Evolutionary conservation across 92 coral and sea anemone genomes (phyloP).

Genomic region (Anthopleura xanthogrammica): DNA sequence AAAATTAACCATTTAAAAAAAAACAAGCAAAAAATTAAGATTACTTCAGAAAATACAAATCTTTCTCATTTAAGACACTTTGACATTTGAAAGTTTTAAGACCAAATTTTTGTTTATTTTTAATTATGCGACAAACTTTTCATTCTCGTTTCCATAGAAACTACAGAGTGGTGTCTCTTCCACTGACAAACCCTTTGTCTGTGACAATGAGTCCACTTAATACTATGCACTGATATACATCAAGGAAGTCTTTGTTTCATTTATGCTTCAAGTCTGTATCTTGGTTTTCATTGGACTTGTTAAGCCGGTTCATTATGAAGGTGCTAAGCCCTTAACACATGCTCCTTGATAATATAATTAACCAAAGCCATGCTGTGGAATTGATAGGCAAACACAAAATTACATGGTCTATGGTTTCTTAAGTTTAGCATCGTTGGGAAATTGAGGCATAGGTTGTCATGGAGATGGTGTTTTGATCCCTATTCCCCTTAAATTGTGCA

Average conservation of each 20-base stretch:
- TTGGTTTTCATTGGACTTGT: conserved; percentile 9
- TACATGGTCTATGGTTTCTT: no score
- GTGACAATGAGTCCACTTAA: not conserved
- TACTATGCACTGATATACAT: not conserved
- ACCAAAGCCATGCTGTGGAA: not conserved
- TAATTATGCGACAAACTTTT: not conserved
- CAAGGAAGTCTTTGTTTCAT: not conserved
- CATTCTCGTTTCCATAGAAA: conserved; percentile 1
- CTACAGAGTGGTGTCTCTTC: not conserved
- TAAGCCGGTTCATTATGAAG: not conserved
- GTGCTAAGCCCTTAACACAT: not conserved
- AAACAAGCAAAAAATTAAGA: no score
- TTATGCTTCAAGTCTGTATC: not conserved
- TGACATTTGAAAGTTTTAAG: not conserved
- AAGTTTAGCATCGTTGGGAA: no score
- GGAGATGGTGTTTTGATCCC: no score
- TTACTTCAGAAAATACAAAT: not conserved
- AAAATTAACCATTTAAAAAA: no score
- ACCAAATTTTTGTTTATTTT: not conserved
- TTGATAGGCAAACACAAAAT: conserved; percentile 4
- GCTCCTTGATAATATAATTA: conserved; percentile 12
- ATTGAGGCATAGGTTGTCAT: no score
- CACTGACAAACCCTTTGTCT: not conserved
- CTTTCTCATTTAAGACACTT: not conserved
- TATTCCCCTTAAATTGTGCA: no score